Evolutionary conservation across 2,113 vertebrate species (phyloP).

Genomic region (Mus musculus): GRCm39 chr4:85545501-85546000

Average conservation of each 20-base stretch:
- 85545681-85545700: no score
- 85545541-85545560: neutral
- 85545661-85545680: neutral
- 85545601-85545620: neutral
- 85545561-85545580: neutral
- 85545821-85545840: neutral
- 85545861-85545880: neutral
- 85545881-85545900: neutral
- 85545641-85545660: neutral
- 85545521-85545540: neutral
- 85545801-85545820: neutral
- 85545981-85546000: neutral
- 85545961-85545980: neutral
- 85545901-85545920: neutral
- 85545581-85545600: neutral
- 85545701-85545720: neutral
- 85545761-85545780: neutral
- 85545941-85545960: neutral
- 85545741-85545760: neutral
- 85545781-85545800: neutral
- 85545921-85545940: neutral
- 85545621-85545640: neutral
- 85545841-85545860: neutral
- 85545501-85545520: neutral
- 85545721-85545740: neutral